Evolutionary conservation across 1,140 invertebrate genomes (phyloP), one percentile per base, ranked within the genome.

Genomic region (Aphelenchoides fujianensis): DNA sequence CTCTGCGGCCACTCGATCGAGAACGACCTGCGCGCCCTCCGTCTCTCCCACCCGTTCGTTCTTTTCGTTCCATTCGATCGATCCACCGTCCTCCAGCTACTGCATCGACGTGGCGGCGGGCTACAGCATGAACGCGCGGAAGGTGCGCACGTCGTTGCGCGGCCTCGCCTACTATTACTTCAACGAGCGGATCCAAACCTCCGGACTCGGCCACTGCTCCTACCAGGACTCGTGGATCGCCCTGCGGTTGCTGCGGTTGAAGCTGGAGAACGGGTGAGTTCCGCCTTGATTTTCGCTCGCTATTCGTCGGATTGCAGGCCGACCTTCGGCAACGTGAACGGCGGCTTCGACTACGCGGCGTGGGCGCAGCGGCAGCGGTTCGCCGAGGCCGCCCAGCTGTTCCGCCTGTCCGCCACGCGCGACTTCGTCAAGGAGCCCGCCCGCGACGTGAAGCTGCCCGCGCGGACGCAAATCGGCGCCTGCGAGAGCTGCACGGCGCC

Each of bases 1-100:
- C 28, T 62, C 19, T n/a, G 19, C 59, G 59, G 59, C 19, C 59
- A 62, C 28, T 62, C 59, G 19, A 27, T 62, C 28, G 59, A 62
- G 28, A 28, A 28, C 53, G 59, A 62, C 28, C 59, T 62, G 19
- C 27, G 19, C 19, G 59, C 59, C 1, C 19, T 62, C 23, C 27
- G 41, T 23, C 19, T 62, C 19, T 28, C 23, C 19, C 59, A 62
- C 53, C 59, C 59, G 59, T 62, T 28, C 27, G 59, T 62, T 1
- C n/a, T 28, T n/a, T n/a, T n/a, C 53, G 59, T 19, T 27, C 28
- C 59, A 2, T 53, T 28, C 19, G 12, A 23, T 53, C 1, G 2
- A 53, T 53, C 19, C 27, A 2, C 27, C 27, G 19, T 1, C 1
- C 1, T 53, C n/a, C 27, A 53, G 52, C 2, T 53, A 53, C 2